A percentile compares a stretch with the other conserved stretches of the same genome.
Evolutionary conservation across 2,888 invertebrate species (phyloP).

Genomic region (Mesorhabditis spiculigera): DNA sequence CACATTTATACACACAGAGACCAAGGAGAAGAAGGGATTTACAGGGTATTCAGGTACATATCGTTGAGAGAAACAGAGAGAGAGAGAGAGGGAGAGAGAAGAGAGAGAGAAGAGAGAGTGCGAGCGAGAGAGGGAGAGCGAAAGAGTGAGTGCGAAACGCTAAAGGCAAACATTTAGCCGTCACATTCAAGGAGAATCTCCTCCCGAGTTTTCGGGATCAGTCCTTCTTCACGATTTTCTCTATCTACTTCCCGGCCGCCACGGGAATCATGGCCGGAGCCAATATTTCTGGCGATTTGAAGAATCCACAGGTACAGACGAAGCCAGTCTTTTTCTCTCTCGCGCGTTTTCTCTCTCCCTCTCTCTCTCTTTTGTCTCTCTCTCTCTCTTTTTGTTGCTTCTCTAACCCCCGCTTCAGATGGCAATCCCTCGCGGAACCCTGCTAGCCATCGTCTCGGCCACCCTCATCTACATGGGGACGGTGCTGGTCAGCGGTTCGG

Average conservation of each 20-base stretch:
- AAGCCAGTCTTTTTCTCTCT: neutral
- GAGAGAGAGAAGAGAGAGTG: too few species aligned
- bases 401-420: slow-evolving; percentile 53
- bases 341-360: neutral
- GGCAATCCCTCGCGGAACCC: slow-evolving; percentile 86
- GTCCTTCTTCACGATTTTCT: slow-evolving; percentile 83
- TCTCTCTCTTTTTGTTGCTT: too few species aligned
- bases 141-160: too few species aligned
- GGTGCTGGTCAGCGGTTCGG: slow-evolving; percentile 68
- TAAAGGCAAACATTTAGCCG: neutral
- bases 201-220: slow-evolving; percentile 66
- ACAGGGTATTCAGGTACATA: too few species aligned
- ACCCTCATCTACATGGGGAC: slow-evolving; percentile 80
- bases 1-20: too few species aligned
- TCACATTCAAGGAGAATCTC: slow-evolving; percentile 71
- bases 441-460: slow-evolving; percentile 79
- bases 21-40: too few species aligned
- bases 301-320: slow-evolving; percentile 63
- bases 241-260: slow-evolving; percentile 92
- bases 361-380: too few species aligned
- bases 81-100: too few species aligned
- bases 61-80: too few species aligned
- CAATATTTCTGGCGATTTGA: slow-evolving; percentile 90
- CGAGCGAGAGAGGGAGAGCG: too few species aligned
- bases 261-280: slow-evolving; percentile 93